Percentiles rank a stretch among this genome's conserved stretches.
phyloP scores from a whole-genome alignment of 2,888 invertebrate species.

The Erpobdella octoculata region DNA sequence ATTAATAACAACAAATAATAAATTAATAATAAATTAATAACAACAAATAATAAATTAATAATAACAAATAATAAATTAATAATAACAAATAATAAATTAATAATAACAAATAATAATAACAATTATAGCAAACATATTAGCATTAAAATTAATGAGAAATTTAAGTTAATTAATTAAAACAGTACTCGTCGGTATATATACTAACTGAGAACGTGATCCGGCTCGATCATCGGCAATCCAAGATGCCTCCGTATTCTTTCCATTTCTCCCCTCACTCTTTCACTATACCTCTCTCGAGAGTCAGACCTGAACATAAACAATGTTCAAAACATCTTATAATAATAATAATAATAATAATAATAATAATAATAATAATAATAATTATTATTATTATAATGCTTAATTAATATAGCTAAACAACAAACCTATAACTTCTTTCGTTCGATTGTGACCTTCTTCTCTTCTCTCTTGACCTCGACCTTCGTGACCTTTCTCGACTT shows the following conservation, averaged over 20 bases:
- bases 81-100: too few relatives aligned
- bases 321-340: neutral
- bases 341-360: neutral
- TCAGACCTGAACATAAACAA: too few relatives aligned
- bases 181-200: neutral
- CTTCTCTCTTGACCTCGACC: slow-evolving; percentile 8
- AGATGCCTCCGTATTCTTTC: neutral
- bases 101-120: too few relatives aligned
- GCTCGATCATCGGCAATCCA: neutral
- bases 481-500: slow-evolving; percentile 2
- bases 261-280: neutral
- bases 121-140: too few relatives aligned
- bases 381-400: neutral
- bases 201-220: neutral
- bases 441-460: slow-evolving; percentile 2
- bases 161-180: too few relatives aligned
- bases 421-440: slow-evolving; percentile 3
- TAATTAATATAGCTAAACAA: neutral
- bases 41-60: too few relatives aligned
- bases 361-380: neutral
- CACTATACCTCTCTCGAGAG: neutral
- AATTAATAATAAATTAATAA: too few relatives aligned
- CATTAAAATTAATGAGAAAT: too few relatives aligned
- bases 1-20: neutral
- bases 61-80: too few relatives aligned